Evolutionary conservation across 2,797 vertebrate species (phyloP).

Genomic region (Arvicola amphibius): DNA sequence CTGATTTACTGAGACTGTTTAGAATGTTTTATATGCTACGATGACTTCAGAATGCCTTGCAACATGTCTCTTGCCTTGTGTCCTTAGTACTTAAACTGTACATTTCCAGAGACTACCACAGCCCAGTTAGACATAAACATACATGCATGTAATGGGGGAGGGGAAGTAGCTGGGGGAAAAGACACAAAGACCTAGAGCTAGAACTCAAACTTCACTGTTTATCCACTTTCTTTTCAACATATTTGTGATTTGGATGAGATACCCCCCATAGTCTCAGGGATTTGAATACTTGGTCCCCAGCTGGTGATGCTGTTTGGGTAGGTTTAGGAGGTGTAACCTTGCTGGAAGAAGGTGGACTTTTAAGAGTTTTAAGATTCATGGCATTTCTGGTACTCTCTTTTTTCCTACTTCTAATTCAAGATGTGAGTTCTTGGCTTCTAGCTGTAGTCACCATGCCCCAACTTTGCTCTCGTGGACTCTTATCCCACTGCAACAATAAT

Average conservation of each 20-base stretch:
- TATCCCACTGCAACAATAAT: too few species aligned
- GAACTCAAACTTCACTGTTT: neutral
- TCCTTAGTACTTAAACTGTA: neutral
- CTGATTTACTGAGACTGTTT: neutral
- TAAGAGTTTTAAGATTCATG: too few species aligned
- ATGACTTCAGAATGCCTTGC: neutral
- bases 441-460: neutral
- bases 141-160: too few species aligned
- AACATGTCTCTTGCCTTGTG: neutral
- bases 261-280: neutral
- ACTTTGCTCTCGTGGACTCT: neutral
- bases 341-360: neutral
- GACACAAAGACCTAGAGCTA: neutral
- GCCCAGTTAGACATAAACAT: neutral
- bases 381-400: neutral
- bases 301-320: neutral
- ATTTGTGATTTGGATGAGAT: neutral
- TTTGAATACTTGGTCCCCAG: neutral
- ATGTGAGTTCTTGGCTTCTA: neutral
- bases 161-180: neutral
- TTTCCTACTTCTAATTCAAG: neutral
- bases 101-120: neutral
- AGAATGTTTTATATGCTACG: neutral
- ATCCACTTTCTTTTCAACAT: neutral
- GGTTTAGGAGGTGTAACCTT: neutral